Conservation (phyloP, 2,888 invertebrate species). For the Sthenelais limicola region DNA sequence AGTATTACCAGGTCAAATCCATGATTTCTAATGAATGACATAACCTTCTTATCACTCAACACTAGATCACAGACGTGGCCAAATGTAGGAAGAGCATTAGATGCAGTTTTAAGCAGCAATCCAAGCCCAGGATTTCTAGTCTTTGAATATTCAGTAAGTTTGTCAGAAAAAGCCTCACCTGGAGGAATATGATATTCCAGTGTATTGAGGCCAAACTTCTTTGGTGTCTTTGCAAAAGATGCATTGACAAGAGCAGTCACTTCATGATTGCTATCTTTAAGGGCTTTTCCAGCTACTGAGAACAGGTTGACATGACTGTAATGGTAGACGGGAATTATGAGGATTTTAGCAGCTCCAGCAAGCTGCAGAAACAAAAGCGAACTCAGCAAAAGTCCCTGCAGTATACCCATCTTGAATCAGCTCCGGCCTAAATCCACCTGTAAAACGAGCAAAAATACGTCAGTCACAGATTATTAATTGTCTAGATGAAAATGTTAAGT, state of each 20-base stretch:
- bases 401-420: no score
- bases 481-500: no score
- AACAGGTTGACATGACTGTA: constrained; percentile 15
- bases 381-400: no score
- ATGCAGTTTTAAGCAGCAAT: no score
- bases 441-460: no score
- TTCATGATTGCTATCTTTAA: background rate
- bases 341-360: background rate
- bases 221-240: background rate
- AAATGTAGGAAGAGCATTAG: no score
- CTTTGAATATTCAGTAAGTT: no score
- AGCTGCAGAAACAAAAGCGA: no score
- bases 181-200: background rate
- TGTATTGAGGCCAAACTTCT: background rate
- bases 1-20: constrained; percentile 13
- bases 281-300: background rate
- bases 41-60: background rate
- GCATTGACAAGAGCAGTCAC: background rate
- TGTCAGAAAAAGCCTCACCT: background rate
- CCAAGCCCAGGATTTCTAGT: no score
- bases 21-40: background rate
- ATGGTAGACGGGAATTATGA: constrained; percentile 15
- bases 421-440: no score
- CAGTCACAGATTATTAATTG: no score
- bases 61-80: background rate